Percentiles rank a stretch among this genome's conserved stretches.
Conservation (phyloP, 2,888 invertebrate genomes). For the Ariolimax columbianus region DNA sequence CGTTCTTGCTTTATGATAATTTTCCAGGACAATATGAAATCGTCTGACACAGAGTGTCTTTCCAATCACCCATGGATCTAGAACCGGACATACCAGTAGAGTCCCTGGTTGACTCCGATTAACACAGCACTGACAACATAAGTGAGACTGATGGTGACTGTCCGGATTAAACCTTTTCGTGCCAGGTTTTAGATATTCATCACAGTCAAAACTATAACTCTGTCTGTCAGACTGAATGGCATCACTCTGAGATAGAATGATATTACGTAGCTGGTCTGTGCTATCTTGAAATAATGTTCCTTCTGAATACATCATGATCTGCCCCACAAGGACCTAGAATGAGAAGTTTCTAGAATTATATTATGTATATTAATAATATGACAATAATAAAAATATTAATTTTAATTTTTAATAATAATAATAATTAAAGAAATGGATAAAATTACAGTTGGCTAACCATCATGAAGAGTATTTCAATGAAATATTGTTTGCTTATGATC, state of each 20-base stretch:
- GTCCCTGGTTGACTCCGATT: neutral
- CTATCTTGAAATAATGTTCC: constrained; percentile 8
- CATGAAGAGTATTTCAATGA: too few relatives aligned
- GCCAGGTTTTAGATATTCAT: neutral
- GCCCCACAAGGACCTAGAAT: constrained; percentile 9
- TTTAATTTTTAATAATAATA: too few relatives aligned
- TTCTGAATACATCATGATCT: neutral
- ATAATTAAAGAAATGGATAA: too few relatives aligned
- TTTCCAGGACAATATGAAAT: constrained; percentile 25
- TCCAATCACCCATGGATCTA: constrained; percentile 16
- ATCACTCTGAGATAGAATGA: neutral
- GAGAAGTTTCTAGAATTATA: neutral
- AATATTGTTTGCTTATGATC: too few relatives aligned
- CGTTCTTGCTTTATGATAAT: neutral
- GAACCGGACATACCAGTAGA: constrained; percentile 6
- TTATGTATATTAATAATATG: neutral
- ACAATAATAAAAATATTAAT: neutral
- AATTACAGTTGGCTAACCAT: too few relatives aligned
- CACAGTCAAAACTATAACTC: neutral
- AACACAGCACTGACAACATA: constrained; percentile 25
- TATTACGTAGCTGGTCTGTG: neutral
- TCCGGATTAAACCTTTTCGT: neutral
- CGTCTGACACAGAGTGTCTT: constrained; percentile 10
- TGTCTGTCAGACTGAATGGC: neutral
- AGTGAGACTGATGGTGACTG: neutral